Conservation (phyloP, 2,888 invertebrate genomes). For the Apamea crenata region DNA sequence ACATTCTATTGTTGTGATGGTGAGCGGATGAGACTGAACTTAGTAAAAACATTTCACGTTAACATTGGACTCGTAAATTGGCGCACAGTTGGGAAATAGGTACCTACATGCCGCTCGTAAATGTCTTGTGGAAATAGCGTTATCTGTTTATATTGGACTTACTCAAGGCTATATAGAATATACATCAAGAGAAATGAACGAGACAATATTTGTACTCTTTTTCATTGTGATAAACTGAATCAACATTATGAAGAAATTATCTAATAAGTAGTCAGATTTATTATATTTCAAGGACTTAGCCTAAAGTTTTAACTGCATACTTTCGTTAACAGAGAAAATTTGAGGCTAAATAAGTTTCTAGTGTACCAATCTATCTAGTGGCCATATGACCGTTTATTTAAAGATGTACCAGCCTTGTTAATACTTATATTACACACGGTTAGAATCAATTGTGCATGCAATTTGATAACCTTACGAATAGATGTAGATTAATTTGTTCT, state of each 20-base stretch:
- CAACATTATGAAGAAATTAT: conserved; percentile 10
- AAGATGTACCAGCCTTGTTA: neutral
- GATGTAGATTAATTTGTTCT: conserved; percentile 18
- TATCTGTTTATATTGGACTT: conserved; percentile 73
- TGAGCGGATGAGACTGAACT: conserved; percentile 30
- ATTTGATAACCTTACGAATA: conserved; percentile 35
- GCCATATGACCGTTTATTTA: neutral
- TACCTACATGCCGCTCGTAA: conserved; percentile 67
- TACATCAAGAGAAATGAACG: conserved; percentile 41
- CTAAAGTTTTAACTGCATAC: neutral
- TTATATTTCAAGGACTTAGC: neutral
- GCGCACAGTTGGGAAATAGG: conserved; percentile 31
- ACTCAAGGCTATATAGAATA: conserved; percentile 72
- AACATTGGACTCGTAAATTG: conserved; percentile 49
- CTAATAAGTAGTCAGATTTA: neutral
- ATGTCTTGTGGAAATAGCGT: conserved; percentile 68
- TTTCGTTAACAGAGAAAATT: neutral
- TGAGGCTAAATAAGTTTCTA: neutral
- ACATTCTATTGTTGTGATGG: conserved; percentile 42
- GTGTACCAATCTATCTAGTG: neutral
- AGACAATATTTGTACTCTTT: conserved; percentile 19
- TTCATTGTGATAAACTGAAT: conserved; percentile 19
- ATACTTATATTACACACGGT: neutral
- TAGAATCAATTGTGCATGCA: conserved; percentile 36
- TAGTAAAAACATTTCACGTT: conserved; percentile 39